Evolutionary conservation across 2,797 vertebrate species (phyloP).

Genomic region (Psittacula echo): DNA sequence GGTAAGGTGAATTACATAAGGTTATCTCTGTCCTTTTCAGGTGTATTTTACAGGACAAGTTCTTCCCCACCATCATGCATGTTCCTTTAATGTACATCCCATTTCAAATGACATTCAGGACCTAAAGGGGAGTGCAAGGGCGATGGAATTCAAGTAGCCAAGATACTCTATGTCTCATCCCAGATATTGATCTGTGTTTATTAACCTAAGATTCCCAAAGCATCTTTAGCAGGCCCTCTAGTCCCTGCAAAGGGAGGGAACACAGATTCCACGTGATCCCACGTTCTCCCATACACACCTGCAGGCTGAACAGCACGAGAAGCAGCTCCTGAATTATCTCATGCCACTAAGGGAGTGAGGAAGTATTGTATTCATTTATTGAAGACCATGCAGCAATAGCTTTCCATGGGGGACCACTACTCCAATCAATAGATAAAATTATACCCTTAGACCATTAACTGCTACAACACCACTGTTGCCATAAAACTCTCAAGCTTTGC

Average conservation of each 20-base stretch:
- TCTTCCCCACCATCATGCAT: neutral
- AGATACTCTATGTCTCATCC: neutral
- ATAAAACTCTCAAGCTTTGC: neutral
- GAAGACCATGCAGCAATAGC: neutral
- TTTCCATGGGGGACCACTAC: conserved; percentile 11
- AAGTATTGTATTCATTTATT: neutral
- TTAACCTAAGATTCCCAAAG: neutral
- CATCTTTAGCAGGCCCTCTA: neutral
- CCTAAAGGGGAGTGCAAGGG: neutral
- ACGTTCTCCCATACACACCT: neutral
- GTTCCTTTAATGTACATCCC: neutral
- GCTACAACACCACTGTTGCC: neutral
- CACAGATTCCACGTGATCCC: rapidly evolving
- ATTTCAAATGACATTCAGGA: neutral
- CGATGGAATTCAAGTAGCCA: neutral
- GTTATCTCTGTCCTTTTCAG: neutral
- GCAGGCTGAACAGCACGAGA: neutral
- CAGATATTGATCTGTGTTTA: neutral
- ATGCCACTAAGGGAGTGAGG: neutral
- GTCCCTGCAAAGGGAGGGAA: neutral
- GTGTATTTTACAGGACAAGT: neutral
- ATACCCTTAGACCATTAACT: conserved; percentile 20
- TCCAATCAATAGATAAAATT: conserved; percentile 43
- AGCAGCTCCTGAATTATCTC: neutral
- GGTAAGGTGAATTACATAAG: neutral